These are phyloP conservation scores for Trichechus manatus DNA, from an alignment of 2,113 vertebrate species.

Conservation along the genomic window DNA sequence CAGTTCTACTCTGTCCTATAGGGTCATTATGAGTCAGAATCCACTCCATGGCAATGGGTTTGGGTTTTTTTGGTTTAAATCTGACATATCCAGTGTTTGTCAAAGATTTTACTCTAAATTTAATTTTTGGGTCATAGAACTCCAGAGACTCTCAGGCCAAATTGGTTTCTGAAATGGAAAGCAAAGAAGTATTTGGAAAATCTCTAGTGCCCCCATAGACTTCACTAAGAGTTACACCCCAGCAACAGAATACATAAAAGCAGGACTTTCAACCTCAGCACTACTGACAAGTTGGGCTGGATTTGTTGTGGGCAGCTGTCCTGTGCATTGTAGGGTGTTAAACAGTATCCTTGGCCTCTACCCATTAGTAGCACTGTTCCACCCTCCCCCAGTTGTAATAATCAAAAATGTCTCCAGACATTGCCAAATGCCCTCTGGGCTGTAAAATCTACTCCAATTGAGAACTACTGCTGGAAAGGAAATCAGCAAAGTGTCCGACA, in stretches of 20 bases:
- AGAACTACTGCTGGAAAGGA: background rate
- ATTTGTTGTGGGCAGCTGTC: background rate
- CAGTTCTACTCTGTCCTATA: background rate
- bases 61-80: background rate
- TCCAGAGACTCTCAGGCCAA: background rate
- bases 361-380: no score
- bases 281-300: background rate
- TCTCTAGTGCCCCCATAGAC: background rate
- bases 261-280: background rate
- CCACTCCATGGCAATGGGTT: background rate
- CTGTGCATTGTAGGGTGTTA: background rate
- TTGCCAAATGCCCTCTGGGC: background rate
- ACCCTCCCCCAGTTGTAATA: fast-evolving
- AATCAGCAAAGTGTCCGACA: background rate
- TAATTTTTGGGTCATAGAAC: background rate
- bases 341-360: background rate
- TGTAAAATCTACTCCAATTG: background rate
- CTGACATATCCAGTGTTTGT: background rate
- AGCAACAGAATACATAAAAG: background rate
- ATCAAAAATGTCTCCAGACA: background rate
- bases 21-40: background rate
- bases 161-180: constrained; percentile 18
- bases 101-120: constrained; percentile 30
- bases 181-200: background rate
- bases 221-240: background rate